These are phyloP conservation scores for Chrysina gloriosa DNA, from an alignment of 2,888 invertebrate species.

Conservation along the genomic window DNA sequence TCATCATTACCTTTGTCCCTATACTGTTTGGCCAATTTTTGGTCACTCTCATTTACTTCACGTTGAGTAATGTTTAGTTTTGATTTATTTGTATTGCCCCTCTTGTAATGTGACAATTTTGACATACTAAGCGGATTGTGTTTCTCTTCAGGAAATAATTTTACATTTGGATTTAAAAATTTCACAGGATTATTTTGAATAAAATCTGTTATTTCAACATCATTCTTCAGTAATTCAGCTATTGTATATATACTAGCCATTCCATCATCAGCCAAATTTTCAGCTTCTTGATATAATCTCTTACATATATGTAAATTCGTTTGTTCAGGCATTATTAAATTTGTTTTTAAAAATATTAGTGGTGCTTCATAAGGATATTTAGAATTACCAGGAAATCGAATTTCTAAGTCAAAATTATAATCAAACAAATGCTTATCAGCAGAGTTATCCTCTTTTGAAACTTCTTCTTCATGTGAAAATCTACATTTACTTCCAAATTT, in stretches of 20 bases:
- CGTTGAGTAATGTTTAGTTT: conserved; percentile 67
- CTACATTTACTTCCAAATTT: conserved; percentile 80
- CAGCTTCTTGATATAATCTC: conserved; percentile 76
- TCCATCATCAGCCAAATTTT: conserved; percentile 73
- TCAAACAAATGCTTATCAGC: conserved; percentile 62
- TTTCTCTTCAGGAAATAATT: conserved; percentile 58
- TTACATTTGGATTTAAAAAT: conserved; percentile 71
- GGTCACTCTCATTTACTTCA: conserved; percentile 72
- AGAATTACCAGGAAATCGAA: conserved; percentile 77
- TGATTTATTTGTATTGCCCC: conserved; percentile 69
- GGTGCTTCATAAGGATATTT: conserved; percentile 82
- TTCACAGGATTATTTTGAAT: conserved; percentile 71
- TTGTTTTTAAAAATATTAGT: conserved; percentile 75
- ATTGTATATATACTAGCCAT: conserved; percentile 79
- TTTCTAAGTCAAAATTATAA: conserved; percentile 75
- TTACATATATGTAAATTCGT: conserved; percentile 75
- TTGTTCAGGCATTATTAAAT: conserved; percentile 73
- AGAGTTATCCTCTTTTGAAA: conserved; percentile 60
- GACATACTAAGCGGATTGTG: conserved; percentile 51
- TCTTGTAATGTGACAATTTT: conserved; percentile 74
- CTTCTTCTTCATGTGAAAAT: conserved; percentile 75
- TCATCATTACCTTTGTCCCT: conserved; percentile 70
- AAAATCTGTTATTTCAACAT: conserved; percentile 73
- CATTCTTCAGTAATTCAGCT: conserved; percentile 77
- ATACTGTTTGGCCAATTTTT: conserved; percentile 72